Percentiles rank a stretch among this genome's conserved stretches.
Conservation (phyloP, 1,140 invertebrate genomes). For the Homalodisca vitripennis region DNA sequence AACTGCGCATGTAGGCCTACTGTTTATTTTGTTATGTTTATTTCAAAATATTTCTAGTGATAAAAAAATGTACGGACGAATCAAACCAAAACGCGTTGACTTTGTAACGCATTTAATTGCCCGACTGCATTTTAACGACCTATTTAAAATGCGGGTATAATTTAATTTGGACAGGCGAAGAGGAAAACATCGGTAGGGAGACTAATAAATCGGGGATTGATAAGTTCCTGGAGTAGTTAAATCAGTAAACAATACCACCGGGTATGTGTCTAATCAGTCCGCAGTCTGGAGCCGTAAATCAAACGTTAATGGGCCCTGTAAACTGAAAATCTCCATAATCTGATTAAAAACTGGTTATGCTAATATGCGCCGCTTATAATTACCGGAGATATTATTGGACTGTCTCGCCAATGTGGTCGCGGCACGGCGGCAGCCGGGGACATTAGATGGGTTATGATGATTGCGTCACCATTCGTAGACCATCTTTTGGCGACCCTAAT, state of each 20-base stretch:
- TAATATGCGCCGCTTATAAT: slow-evolving; percentile 1
- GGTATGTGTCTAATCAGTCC: slow-evolving; percentile 1
- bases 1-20: too few relatives aligned
- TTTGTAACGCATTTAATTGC: too few relatives aligned
- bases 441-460: too few relatives aligned
- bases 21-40: too few relatives aligned
- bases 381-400: slow-evolving; percentile 10
- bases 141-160: not conserved
- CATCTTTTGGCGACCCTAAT: too few relatives aligned
- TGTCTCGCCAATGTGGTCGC: not conserved
- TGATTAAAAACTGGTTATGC: slow-evolving; percentile 25
- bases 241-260: not conserved
- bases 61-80: too few relatives aligned
- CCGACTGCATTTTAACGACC: not conserved
- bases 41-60: too few relatives aligned
- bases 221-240: not conserved
- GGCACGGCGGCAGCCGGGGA: too few relatives aligned
- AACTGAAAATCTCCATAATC: slow-evolving; percentile 24
- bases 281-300: not conserved
- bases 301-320: slow-evolving; percentile 7
- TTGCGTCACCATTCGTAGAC: too few relatives aligned
- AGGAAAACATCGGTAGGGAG: not conserved
- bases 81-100: too few relatives aligned
- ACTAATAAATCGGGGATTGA: slow-evolving; percentile 12
- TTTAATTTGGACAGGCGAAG: not conserved